A percentile compares a stretch with the other conserved stretches of the same genome.
Evolutionary conservation across 2,797 vertebrate genomes (phyloP).

Genomic region (Acipenser oxyrinchus): DNA sequence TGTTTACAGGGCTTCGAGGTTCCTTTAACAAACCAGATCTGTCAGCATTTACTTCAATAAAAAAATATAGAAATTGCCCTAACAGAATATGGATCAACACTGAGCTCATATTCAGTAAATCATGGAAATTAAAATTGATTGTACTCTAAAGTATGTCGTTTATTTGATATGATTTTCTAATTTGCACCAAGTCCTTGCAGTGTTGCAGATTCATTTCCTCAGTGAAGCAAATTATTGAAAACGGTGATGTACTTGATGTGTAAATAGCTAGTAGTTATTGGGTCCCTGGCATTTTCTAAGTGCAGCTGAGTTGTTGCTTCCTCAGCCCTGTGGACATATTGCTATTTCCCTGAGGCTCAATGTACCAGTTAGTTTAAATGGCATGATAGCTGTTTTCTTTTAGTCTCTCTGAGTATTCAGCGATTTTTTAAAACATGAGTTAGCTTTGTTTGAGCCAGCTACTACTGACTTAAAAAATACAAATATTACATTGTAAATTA

Average conservation of each 20-base stretch:
- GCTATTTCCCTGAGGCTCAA: constrained; percentile 1
- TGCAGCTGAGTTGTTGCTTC: no score
- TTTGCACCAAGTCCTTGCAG: background rate
- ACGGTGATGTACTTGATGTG: background rate
- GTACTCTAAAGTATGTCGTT: constrained; percentile 8
- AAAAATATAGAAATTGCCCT: background rate
- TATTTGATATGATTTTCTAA: constrained; percentile 17
- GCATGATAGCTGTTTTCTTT: background rate
- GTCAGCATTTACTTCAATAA: background rate
- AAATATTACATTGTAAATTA: no score
- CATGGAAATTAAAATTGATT: constrained; percentile 13
- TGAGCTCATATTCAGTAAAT: constrained; percentile 1
- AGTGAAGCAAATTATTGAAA: constrained; percentile 11
- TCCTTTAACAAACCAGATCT: background rate
- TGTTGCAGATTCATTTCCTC: constrained; percentile 4
- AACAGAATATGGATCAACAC: constrained; percentile 2
- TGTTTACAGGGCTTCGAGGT: background rate
- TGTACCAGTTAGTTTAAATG: constrained; percentile 2
- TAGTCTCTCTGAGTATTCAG: background rate
- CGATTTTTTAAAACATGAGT: no score
- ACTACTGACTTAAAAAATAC: no score
- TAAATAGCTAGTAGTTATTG: constrained; percentile 7
- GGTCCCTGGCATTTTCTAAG: background rate
- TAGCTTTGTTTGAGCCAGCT: no score
- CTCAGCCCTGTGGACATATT: background rate